These are phyloP conservation scores for Clupea harengus DNA, from an alignment of 2,113 vertebrate species.

Conservation along the genomic window DNA sequence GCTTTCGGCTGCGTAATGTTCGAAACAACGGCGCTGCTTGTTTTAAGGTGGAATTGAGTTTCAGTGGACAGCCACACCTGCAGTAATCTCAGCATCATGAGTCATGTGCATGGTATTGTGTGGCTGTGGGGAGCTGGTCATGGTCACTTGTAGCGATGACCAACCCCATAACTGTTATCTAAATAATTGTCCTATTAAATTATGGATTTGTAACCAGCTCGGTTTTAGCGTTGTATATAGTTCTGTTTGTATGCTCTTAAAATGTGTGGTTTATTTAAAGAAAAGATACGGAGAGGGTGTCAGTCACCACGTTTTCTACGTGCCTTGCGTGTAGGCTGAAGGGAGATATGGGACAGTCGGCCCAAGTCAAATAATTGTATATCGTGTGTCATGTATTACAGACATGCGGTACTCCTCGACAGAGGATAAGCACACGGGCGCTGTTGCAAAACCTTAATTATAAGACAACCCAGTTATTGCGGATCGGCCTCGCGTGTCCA, in stretches of 20 bases:
- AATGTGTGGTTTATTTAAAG: background rate
- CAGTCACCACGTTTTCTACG: background rate
- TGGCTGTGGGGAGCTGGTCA: background rate
- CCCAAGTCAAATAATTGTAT: background rate
- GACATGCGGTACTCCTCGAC: background rate
- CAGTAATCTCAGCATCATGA: constrained; percentile 27
- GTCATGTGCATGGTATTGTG: constrained; percentile 5
- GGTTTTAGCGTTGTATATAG: background rate
- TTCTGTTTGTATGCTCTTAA: background rate
- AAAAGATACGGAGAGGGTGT: background rate
- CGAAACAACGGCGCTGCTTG: background rate
- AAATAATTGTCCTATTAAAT: background rate
- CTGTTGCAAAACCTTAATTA: background rate
- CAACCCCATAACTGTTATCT: background rate
- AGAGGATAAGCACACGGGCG: background rate
- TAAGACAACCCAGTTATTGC: background rate
- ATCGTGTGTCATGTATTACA: background rate
- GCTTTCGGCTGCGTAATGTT: constrained; percentile 1
- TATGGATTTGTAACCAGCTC: background rate
- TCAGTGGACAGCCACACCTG: constrained; percentile 35
- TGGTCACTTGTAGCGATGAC: background rate
- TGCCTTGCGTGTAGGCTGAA: background rate
- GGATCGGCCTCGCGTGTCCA: background rate
- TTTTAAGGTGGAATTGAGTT: background rate
- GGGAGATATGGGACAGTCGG: background rate